A percentile compares a stretch with the other conserved stretches of the same genome.
These are phyloP conservation scores for Myotis pilosus DNA, from an alignment of 2,797 vertebrate genomes.

Conservation along the genomic window DNA sequence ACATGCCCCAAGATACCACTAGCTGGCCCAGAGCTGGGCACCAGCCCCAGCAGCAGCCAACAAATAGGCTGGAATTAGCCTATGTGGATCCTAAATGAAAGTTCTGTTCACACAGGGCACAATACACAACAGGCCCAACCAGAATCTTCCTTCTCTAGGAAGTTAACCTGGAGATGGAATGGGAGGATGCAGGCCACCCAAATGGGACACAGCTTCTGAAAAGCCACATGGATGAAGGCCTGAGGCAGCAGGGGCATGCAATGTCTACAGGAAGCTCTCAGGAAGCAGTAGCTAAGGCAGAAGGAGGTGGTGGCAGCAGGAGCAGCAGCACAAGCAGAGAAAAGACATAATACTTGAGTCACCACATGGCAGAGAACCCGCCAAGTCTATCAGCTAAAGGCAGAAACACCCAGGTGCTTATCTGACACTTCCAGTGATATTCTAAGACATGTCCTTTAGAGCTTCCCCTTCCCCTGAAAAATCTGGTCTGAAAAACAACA, in stretches of 20 bases:
- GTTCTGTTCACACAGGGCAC: neutral
- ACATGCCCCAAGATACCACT: neutral
- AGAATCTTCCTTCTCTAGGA: neutral
- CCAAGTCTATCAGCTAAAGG: neutral
- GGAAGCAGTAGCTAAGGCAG: neutral
- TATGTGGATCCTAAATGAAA: neutral
- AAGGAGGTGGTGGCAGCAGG: neutral
- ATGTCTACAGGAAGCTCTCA: neutral
- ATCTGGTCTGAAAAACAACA: neutral
- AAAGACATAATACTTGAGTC: neutral
- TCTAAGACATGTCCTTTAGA: neutral
- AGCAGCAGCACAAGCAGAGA: neutral
- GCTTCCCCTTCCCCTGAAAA: neutral
- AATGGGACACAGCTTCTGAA: neutral
- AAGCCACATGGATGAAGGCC: neutral
- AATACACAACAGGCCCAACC: neutral
- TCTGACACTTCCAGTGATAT: neutral
- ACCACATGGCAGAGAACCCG: neutral
- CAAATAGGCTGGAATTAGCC: too few species aligned
- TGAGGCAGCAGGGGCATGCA: neutral
- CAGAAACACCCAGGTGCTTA: accelerated
- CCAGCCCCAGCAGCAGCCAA: neutral
- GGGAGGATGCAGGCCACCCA: neutral
- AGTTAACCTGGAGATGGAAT: neutral
- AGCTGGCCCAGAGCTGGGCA: neutral